These are phyloP conservation scores for Pseudorhiza aurosa DNA, from an alignment of 30 jellyfish, hydroid and myxozoan genomes.

Conservation along the genomic window DNA sequence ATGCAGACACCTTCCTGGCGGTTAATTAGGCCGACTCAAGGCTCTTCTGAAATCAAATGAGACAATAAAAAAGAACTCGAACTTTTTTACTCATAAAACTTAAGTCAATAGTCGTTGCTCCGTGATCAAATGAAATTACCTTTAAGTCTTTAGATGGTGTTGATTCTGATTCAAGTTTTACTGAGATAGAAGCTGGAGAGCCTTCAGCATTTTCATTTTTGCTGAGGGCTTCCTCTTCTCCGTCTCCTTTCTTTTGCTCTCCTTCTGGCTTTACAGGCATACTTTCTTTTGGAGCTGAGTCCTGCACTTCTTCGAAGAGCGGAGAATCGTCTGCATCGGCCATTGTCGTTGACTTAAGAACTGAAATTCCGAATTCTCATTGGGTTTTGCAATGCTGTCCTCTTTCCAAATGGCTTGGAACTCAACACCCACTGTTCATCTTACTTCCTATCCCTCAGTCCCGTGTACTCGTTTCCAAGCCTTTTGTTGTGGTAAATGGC, in stretches of 20 bases:
- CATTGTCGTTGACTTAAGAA: conserved; percentile 1
- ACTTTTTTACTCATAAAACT: background rate
- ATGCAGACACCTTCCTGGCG: too few species aligned
- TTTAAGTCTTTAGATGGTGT: background rate
- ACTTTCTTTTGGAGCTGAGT: conserved; percentile 3
- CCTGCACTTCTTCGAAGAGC: conserved; percentile 50
- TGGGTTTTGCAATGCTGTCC: background rate
- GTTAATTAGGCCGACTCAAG: too few species aligned
- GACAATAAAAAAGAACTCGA: too few species aligned
- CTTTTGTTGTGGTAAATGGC: too few species aligned
- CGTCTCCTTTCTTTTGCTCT: conserved; percentile 19
- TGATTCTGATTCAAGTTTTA: conserved; percentile 16
- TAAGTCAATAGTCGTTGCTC: background rate
- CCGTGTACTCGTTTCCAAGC: conserved; percentile 32
- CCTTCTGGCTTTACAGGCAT: background rate
- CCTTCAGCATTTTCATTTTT: conserved; percentile 22
- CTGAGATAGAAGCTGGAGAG: conserved; percentile 61
- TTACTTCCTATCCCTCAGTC: background rate
- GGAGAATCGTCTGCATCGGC: conserved; percentile 64
- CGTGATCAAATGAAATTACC: conserved; percentile 1
- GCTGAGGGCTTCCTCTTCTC: conserved; percentile 3
- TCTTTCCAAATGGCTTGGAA: background rate
- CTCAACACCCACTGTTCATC: conserved; percentile 6
- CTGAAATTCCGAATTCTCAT: background rate
- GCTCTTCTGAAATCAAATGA: too few species aligned